Percentiles rank a stretch among this genome's conserved stretches.
phyloP scores from a whole-genome alignment of 2,797 vertebrate species.

The Buphagus erythrorhynchus region DNA sequence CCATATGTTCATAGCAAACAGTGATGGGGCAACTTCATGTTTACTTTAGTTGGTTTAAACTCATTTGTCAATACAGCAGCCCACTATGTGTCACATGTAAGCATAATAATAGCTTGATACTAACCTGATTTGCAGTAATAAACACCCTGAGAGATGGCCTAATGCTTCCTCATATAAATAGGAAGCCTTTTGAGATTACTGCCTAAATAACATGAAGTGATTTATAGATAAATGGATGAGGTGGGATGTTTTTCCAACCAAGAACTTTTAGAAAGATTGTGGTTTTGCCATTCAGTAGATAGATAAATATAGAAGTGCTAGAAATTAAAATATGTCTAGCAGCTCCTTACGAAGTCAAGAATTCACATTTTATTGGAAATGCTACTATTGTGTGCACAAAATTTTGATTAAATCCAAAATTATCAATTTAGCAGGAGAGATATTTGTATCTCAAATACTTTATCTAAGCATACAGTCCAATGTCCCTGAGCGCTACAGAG shows the following conservation, averaged over 20 bases:
- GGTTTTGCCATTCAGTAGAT: background rate
- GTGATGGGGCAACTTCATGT: conserved; percentile 24
- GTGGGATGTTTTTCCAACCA: background rate
- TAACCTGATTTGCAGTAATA: conserved; percentile 15
- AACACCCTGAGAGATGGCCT: conserved; percentile 17
- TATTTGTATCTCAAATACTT: background rate
- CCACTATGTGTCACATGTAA: conserved; percentile 15
- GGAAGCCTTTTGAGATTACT: conserved; percentile 17
- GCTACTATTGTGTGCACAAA: background rate
- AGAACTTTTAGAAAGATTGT: background rate
- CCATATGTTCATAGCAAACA: conserved; percentile 26
- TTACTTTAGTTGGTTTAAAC: conserved; percentile 21
- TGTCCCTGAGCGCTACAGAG: background rate
- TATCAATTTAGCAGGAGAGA: background rate
- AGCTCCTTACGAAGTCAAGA: background rate
- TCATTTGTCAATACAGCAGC: conserved; percentile 47
- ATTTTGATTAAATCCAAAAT: background rate
- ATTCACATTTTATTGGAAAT: background rate
- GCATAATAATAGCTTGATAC: conserved; percentile 29
- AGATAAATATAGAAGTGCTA: background rate
- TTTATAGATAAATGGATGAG: background rate
- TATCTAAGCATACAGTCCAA: background rate
- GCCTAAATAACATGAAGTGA: background rate
- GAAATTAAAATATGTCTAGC: background rate
- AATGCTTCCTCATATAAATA: background rate